Base-by-base conservation (phyloP, 1,140 invertebrate genomes). In the Drosophila parvula region DNA sequence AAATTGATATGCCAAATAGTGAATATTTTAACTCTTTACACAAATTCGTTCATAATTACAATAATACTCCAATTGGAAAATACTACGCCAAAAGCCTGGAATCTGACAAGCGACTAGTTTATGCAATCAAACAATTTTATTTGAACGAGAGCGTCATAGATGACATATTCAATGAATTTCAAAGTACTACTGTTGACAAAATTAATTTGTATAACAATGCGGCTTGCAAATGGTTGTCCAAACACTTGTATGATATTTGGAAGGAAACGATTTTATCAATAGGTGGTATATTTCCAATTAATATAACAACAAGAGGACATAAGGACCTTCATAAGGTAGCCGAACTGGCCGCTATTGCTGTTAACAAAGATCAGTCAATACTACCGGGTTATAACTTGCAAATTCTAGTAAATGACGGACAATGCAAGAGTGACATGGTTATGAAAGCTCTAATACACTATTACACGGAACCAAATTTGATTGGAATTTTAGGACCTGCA, bases 371-470 rank as follows among this genome's bases (percentile, higher is more conserved):
- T 81, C 75, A 81, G 0, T 92, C 92, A 0, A 85, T 97, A 18
- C 88, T 97, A 10, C 91, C 92, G 0, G 94, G 95, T 77, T 96
- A 96, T 79, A 92, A 94, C 11, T 84, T 97, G 1, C 86, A 93
- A 10, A 62, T 97, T 12, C 58, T 94, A 7, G 92, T 93, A 0
- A 93, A 93, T 32, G 94, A 97, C 82, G 96, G 96, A 0, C 93
- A 95, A 64, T 98, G 97, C 90, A 93, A 94, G 57, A 92, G 96
- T 0, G 96, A 97, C 83, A 93, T 94, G 67, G 96, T 97, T 1
- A 95, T 97, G 94, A 96, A 95, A 75, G 93, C 94, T 0, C 97
- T 97, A 88, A 96, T 97, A 50, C 94, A 96, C 60, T 96, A 95
- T 73, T 95, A 75, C 41, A 74, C 67, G 36, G 28, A 96, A 18